Percentiles rank a stretch among this genome's conserved stretches.
These are phyloP conservation scores for Tauraco hartlaubi DNA, from an alignment of 2,797 vertebrate species.

Conservation along the genomic window DNA sequence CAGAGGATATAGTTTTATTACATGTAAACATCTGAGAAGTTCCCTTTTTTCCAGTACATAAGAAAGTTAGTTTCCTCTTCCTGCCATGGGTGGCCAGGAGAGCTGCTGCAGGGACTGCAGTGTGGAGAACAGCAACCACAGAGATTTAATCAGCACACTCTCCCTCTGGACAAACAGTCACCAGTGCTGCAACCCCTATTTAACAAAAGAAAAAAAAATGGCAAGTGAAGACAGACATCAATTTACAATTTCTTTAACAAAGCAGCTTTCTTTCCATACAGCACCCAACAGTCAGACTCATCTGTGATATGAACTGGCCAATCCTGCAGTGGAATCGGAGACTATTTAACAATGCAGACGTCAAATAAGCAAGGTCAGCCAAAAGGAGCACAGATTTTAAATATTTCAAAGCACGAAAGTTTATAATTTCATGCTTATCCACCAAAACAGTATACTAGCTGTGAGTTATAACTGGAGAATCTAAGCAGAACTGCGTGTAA, in stretches of 20 bases:
- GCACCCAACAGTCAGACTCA: background rate
- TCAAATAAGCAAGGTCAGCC: background rate
- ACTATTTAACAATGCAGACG: background rate
- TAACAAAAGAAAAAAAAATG: background rate
- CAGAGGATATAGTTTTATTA: background rate
- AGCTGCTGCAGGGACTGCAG: background rate
- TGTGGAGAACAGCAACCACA: background rate
- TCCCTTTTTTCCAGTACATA: background rate
- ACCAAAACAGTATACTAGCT: background rate
- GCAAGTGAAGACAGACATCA: background rate
- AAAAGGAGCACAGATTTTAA: background rate
- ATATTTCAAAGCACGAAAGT: background rate
- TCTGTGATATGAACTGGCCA: background rate
- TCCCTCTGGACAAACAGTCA: background rate
- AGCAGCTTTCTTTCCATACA: background rate
- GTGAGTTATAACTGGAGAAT: background rate
- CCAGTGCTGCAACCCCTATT: background rate
- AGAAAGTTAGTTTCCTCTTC: background rate
- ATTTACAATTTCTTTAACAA: background rate
- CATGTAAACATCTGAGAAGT: background rate
- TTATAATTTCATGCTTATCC: background rate
- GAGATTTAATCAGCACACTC: background rate
- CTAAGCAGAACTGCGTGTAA: background rate
- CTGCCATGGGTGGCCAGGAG: background rate
- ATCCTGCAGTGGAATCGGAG: background rate